Conservation (phyloP, 1,140 invertebrate species). For the Caenorhabditis briggsae region DNA sequence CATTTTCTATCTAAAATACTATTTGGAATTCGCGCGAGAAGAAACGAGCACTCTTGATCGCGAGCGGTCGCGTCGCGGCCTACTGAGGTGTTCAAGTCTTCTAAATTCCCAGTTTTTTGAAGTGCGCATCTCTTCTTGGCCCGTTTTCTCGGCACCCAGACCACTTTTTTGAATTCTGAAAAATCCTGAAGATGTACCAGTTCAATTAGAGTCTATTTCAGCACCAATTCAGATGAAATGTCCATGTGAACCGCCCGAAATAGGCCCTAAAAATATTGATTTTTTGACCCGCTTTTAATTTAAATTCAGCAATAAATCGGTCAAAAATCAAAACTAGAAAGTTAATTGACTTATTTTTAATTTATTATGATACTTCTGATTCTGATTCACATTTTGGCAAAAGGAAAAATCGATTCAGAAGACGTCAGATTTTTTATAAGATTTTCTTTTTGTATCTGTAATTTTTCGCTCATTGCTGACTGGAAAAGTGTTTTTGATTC, state of each 20-base stretch:
- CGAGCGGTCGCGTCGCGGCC: constrained; percentile 47
- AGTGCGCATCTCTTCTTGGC: constrained; percentile 39
- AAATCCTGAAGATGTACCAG: not conserved
- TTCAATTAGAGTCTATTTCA: not conserved
- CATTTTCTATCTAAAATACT: not conserved
- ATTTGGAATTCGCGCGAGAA: constrained; percentile 5
- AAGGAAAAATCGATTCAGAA: not conserved
- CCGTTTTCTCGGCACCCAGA: constrained; percentile 14
- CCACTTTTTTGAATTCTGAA: constrained; percentile 1
- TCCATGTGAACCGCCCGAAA: not conserved
- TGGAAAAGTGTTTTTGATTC: no score
- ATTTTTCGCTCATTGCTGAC: not conserved
- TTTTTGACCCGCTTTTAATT: not conserved
- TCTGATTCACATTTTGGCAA: not conserved
- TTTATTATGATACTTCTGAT: not conserved
- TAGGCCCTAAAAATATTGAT: not conserved
- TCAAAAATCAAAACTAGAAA: not conserved
- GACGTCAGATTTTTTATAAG: not conserved
- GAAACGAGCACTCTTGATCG: constrained; percentile 49
- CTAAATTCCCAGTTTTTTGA: not conserved
- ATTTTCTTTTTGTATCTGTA: not conserved
- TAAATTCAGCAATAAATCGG: not conserved
- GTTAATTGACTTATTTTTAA: not conserved
- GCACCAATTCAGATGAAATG: not conserved
- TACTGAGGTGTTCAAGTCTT: constrained; percentile 27